phyloP scores from a whole-genome alignment of 2,113 vertebrate species.

The Tetrao urogallus region DNA sequence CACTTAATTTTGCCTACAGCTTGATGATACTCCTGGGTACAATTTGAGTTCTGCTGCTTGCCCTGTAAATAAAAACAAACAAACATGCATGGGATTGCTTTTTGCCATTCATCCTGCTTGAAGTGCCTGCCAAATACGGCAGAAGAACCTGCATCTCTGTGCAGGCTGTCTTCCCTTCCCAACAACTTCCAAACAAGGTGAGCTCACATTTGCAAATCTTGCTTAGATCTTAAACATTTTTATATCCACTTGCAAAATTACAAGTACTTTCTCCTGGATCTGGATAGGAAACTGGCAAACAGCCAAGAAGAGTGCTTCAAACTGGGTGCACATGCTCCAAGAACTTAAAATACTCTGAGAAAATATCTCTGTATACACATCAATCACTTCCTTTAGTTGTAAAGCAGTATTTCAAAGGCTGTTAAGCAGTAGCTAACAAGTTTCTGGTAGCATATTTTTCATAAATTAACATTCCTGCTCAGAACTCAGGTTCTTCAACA shows the following conservation, averaged over 20 bases:
- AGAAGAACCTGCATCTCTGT: background rate
- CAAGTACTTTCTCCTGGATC: background rate
- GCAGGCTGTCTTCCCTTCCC: background rate
- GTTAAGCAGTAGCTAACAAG: background rate
- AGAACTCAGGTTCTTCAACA: background rate
- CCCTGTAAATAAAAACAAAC: background rate
- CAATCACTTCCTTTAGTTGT: constrained; percentile 53
- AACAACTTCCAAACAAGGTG: background rate
- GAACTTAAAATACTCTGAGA: constrained; percentile 1
- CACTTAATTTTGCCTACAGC: background rate
- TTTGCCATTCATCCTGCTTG: background rate
- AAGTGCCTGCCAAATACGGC: background rate
- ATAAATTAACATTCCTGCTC: background rate
- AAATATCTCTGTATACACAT: background rate
- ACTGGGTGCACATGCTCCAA: background rate
- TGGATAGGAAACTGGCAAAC: background rate
- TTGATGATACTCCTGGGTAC: background rate
- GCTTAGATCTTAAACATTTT: constrained; percentile 13
- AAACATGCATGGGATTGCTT: background rate
- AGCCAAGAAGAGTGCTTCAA: background rate
- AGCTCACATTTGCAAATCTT: background rate
- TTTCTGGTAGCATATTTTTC: constrained; percentile 5
- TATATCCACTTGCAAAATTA: constrained; percentile 9
- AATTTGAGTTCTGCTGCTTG: background rate
- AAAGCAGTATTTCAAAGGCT: constrained; percentile 46